phyloP scores from a whole-genome alignment of 35 echinoderm and acorn worm species.

The Holothuria glaberrima region DNA sequence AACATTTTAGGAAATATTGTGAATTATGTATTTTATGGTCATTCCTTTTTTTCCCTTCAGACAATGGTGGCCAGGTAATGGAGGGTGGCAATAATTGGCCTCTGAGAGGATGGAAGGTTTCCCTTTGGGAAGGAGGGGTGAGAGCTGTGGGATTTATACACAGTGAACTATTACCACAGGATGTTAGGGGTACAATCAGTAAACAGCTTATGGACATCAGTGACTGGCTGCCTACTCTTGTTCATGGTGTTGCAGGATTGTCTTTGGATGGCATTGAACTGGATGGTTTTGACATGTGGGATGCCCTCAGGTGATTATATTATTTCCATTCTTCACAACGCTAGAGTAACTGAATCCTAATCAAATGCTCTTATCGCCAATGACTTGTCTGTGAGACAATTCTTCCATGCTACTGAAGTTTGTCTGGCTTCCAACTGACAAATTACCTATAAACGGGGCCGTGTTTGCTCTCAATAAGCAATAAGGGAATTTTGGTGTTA shows the following conservation, averaged over 20 bases:
- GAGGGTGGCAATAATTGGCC: conserved; percentile 79
- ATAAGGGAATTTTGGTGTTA: neutral
- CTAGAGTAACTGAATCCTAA: neutral
- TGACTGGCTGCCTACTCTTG: conserved; percentile 83
- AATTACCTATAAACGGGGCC: no score
- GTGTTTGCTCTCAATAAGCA: no score
- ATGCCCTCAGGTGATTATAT: conserved; percentile 32
- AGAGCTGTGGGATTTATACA: conserved; percentile 59
- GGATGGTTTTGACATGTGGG: conserved; percentile 74
- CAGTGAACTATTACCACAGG: conserved; percentile 61
- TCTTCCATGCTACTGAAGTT: neutral
- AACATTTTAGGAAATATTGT: neutral
- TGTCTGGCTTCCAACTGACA: no score
- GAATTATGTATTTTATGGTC: no score
- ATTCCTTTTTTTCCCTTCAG: conserved; percentile 18
- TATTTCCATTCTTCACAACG: neutral
- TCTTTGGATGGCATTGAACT: conserved; percentile 28
- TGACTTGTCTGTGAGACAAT: neutral
- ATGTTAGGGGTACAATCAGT: conserved; percentile 61
- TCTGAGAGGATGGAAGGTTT: conserved; percentile 62
- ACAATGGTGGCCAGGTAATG: conserved; percentile 69
- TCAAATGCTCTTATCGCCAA: neutral
- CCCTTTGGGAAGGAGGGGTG: conserved; percentile 76
- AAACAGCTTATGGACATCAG: conserved; percentile 73
- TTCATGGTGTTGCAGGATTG: conserved; percentile 66